Percentiles rank a stretch among this genome's conserved stretches.
phyloP scores from a whole-genome alignment of 2,888 invertebrate genomes.

The Eudasyphora cyanicolor region DNA sequence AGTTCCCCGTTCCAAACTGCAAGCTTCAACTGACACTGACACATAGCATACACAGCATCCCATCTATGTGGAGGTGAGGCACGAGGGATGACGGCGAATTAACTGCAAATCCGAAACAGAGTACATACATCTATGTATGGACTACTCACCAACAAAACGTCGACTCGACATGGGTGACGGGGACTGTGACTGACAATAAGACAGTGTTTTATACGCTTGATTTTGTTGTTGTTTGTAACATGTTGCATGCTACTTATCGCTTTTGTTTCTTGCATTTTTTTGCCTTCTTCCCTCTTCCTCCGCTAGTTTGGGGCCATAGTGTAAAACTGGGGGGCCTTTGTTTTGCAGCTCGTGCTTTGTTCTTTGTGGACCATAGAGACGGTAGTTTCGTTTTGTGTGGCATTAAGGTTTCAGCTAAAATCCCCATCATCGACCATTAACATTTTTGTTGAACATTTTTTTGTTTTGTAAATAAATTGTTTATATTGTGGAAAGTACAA shows the following conservation, averaged over 20 bases:
- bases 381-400: constrained; percentile 52
- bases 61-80: not conserved
- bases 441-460: constrained; percentile 49
- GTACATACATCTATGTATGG: constrained; percentile 26
- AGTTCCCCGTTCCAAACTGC: not conserved
- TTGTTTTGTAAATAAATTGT: constrained; percentile 56
- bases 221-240: constrained; percentile 54
- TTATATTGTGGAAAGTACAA: constrained; percentile 53
- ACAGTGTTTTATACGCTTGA: constrained; percentile 42
- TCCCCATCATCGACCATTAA: constrained; percentile 48
- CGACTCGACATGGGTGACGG: not conserved
- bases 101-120: not conserved
- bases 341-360: constrained; percentile 44
- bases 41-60: not conserved
- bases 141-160: not conserved
- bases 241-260: constrained; percentile 64
- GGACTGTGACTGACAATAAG: constrained; percentile 58
- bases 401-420: constrained; percentile 28
- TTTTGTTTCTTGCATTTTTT: constrained; percentile 28
- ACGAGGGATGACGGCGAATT: not conserved
- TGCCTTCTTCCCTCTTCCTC: not conserved
- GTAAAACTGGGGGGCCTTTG: too few relatives aligned
- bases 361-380: constrained; percentile 10
- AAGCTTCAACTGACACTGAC: constrained; percentile 21
- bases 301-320: too few relatives aligned